Percentiles rank a stretch among this genome's conserved stretches.
Evolutionary conservation across 2,113 vertebrate species (phyloP).

Genomic region (Gorilla gorilla): DNA sequence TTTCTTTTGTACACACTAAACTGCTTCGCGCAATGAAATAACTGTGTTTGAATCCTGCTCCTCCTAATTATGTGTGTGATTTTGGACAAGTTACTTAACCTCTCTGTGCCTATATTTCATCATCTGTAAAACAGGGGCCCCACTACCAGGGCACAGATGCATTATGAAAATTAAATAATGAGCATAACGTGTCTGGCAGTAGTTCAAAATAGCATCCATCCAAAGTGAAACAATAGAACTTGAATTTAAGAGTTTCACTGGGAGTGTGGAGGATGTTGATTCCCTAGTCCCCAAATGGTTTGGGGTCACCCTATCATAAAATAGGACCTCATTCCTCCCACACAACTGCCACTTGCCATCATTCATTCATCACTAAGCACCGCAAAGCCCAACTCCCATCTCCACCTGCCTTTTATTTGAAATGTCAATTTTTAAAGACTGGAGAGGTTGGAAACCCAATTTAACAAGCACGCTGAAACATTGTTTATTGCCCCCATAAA

Average conservation of each 20-base stretch:
- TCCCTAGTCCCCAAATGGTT: slow-evolving; percentile 59
- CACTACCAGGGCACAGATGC: background rate
- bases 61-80: slow-evolving; percentile 8
- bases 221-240: slow-evolving; percentile 39
- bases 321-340: slow-evolving; percentile 64
- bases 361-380: slow-evolving; percentile 81
- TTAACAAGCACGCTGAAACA: slow-evolving; percentile 88
- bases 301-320: slow-evolving; percentile 62
- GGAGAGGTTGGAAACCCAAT: slow-evolving; percentile 86
- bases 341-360: slow-evolving; percentile 77
- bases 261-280: slow-evolving; percentile 38
- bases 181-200: background rate
- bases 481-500: slow-evolving; percentile 89
- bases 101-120: slow-evolving; percentile 28
- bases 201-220: slow-evolving; percentile 39
- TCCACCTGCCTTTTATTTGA: slow-evolving; percentile 89
- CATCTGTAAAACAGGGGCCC: slow-evolving; percentile 2
- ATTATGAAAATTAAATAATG: slow-evolving; percentile 20
- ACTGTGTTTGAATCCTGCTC: background rate
- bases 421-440: slow-evolving; percentile 87
- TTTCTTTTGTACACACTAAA: background rate
- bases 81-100: slow-evolving; percentile 17
- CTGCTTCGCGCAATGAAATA: background rate
- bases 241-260: slow-evolving; percentile 56
- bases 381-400: slow-evolving; percentile 77